phyloP scores from a whole-genome alignment of 2,113 vertebrate genomes.

The Sander vitreus region DNA sequence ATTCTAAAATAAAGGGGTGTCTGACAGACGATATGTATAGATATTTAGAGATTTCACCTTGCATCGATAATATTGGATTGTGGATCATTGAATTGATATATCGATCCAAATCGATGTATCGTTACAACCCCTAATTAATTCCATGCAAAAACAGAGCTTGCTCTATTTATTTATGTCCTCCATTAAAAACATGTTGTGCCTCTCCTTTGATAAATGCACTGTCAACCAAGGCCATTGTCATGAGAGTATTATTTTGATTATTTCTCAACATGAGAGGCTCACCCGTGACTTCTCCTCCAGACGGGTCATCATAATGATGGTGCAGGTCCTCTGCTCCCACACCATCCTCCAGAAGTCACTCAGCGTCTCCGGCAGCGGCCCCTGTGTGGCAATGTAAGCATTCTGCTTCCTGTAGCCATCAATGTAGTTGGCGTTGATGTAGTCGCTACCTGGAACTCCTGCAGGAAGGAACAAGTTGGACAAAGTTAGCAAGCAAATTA shows the following conservation, averaged over 20 bases:
- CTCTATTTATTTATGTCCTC: no score
- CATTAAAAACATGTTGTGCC: no score
- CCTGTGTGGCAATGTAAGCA: constrained; percentile 96
- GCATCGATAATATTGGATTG: no score
- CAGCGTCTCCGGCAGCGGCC: constrained; percentile 93
- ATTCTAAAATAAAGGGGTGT: no score
- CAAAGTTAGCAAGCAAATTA: background rate
- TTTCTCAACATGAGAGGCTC: constrained; percentile 48
- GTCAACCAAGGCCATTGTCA: background rate
- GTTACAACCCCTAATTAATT: no score
- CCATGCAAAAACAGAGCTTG: no score
- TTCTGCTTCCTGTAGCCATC: constrained; percentile 98
- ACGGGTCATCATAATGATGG: constrained; percentile 97
- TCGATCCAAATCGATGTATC: no score
- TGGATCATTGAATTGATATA: no score
- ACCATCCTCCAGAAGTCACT: constrained; percentile 99
- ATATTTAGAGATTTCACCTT: no score
- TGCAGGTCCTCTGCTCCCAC: constrained; percentile 95
- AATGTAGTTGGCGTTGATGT: constrained; percentile 96
- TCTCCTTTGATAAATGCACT: background rate
- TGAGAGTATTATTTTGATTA: background rate
- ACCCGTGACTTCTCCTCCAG: constrained; percentile 97
- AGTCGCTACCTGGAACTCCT: constrained; percentile 96
- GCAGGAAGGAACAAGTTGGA: background rate
- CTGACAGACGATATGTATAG: no score